A percentile compares a stretch with the other conserved stretches of the same genome.
phyloP scores from a whole-genome alignment of 2,888 invertebrate genomes.

The Plebejus argus region DNA sequence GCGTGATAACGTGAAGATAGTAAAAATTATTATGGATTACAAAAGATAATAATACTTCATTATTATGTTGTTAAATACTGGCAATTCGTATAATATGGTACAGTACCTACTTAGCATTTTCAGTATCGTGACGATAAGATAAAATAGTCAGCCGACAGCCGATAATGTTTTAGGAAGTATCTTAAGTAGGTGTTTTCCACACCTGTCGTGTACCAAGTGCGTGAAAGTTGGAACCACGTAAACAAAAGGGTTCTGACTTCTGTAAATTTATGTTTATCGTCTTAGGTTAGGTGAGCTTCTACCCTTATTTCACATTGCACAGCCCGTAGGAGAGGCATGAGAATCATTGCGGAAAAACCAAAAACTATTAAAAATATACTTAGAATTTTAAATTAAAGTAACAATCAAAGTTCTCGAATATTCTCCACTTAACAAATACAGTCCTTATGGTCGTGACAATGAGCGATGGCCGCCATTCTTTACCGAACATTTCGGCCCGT shows the following conservation, averaged over 20 bases:
- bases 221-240: not conserved
- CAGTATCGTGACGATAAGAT: not conserved
- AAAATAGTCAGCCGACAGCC: not conserved
- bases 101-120: not conserved
- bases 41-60: no score
- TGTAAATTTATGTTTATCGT: no score
- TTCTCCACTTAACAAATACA: constrained; percentile 3
- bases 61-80: no score
- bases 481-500: constrained; percentile 54
- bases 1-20: no score
- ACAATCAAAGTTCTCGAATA: not conserved
- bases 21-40: no score
- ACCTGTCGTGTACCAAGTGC: not conserved
- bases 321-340: no score
- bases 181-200: no score
- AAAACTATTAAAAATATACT: not conserved
- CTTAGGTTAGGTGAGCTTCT: no score
- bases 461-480: constrained; percentile 60
- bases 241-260: no score
- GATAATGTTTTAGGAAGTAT: constrained; percentile 9
- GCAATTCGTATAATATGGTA: not conserved
- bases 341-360: no score
- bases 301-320: no score
- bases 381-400: no score
- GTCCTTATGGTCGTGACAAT: constrained; percentile 48